phyloP scores from a whole-genome alignment of 2,113 vertebrate genomes.

The Picathartes gymnocephalus region DNA sequence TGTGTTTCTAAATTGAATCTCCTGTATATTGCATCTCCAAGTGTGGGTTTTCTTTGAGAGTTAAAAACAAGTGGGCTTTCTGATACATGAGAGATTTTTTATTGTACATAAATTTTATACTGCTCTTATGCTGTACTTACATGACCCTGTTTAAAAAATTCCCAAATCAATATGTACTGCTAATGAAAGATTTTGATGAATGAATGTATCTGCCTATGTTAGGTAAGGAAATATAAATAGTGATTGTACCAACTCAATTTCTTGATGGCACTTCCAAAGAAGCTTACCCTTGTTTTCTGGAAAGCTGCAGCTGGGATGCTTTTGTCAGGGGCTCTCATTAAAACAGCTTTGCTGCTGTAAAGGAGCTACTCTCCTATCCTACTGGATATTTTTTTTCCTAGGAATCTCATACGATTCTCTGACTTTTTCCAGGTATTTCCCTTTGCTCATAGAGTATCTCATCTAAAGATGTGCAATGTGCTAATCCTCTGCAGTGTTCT shows the following conservation, averaged over 20 bases:
- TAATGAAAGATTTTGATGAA: background rate
- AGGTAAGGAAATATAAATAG: background rate
- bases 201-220: background rate
- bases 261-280: background rate
- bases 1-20: background rate
- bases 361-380: background rate
- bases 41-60: background rate
- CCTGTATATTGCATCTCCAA: background rate
- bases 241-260: background rate
- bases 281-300: background rate
- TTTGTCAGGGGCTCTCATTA: background rate
- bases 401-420: background rate
- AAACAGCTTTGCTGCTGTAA: background rate
- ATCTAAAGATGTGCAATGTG: background rate
- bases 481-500: background rate
- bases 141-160: background rate
- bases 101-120: background rate
- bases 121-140: background rate
- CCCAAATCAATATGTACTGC: background rate
- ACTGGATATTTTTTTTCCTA: background rate
- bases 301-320: background rate
- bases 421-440: background rate
- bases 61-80: background rate
- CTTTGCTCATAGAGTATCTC: background rate
- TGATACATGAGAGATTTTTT: background rate